Conservation (phyloP, 2,888 invertebrate genomes). For the Cataglyphis rosenhaueri region DNA sequence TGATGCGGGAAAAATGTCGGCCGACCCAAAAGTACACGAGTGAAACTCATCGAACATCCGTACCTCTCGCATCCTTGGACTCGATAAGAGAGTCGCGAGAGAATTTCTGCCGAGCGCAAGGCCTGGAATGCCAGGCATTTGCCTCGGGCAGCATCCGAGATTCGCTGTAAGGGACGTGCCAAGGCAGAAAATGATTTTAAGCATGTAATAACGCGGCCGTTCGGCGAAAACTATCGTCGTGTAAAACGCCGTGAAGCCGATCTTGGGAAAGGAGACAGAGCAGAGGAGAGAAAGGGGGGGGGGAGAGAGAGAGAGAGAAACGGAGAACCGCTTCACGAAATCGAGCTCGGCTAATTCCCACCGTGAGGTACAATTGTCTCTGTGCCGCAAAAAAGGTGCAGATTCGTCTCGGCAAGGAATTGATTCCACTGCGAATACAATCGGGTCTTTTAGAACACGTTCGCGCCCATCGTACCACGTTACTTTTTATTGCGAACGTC, state of each 20-base stretch:
- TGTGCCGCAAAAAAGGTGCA: constrained; percentile 14
- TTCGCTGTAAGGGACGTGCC: constrained; percentile 54
- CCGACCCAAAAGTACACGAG: constrained; percentile 48
- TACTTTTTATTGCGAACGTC: background rate
- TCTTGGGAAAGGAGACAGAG: constrained; percentile 11
- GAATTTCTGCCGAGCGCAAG: constrained; percentile 61
- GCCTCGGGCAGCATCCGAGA: constrained; percentile 55
- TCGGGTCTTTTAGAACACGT: constrained; percentile 2
- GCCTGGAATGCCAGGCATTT: constrained; percentile 62
- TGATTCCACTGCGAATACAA: constrained; percentile 33
- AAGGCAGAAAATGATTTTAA: constrained; percentile 53
- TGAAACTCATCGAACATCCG: constrained; percentile 54
- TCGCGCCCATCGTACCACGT: background rate
- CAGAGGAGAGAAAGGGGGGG: background rate
- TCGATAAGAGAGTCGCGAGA: constrained; percentile 57
- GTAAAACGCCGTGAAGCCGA: constrained; percentile 40
- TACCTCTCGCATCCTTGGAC: constrained; percentile 61
- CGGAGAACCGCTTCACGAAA: constrained; percentile 38
- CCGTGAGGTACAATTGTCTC: constrained; percentile 39
- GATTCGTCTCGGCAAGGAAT: constrained; percentile 39
- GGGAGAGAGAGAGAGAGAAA: background rate
- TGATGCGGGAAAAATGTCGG: constrained; percentile 41
- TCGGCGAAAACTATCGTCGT: constrained; percentile 51
- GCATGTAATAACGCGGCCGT: constrained; percentile 53
- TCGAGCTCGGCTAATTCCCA: constrained; percentile 28